Evolutionary conservation across 2,797 vertebrate species (phyloP), one percentile per base, ranked within the genome.

Genomic region (Chrosomus eos): DNA sequence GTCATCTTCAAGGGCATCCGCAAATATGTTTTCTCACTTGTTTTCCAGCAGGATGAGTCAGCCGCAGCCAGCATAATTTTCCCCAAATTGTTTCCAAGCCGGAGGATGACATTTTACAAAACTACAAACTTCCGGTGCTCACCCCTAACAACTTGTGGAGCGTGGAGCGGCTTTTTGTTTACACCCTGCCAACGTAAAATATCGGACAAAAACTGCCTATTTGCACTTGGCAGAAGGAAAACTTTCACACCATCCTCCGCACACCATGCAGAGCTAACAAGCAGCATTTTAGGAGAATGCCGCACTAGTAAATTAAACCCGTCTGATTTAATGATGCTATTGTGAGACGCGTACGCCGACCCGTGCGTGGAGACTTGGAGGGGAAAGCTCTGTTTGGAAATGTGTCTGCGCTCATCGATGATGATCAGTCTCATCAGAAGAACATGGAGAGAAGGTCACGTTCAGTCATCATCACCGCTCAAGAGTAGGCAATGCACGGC

Each of bases 251-350:
- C 87, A 86, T 83, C 88, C 84, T 75, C 86, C 83, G 83, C 90
- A 84, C 85, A 85, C 84, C 83, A 85, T 86, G 85, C 84, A 86
- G 77, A 86, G 88, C 86, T 89, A 81, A 85, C 85, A 87, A 86
- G 82, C 86, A 80, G 74, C 78, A 87, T 80, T 84, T 87, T 73
- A 83, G 84, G 66, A 86, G 71, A 85, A 88, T 80, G 73, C 75
- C 11, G 62, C 82, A 84, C 82, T 79, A 81, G 88, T 86, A 81
- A 84, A 85, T 60, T 53, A 83, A 80, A 82, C 81, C 90, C 55
- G 83, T 87, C 85, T 86, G 78, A 88, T 90, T 91, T 91, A 91
- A 91, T 91, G 90, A 90, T 88, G 89, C 87, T 91, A 87, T 88
- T 81, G 82, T 80, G 87, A 87, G 84, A 87, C 48, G 48, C 51